Percentiles rank a stretch among this genome's conserved stretches.
Conservation (phyloP, 2,888 invertebrate genomes). For the Julus scandinavius region DNA sequence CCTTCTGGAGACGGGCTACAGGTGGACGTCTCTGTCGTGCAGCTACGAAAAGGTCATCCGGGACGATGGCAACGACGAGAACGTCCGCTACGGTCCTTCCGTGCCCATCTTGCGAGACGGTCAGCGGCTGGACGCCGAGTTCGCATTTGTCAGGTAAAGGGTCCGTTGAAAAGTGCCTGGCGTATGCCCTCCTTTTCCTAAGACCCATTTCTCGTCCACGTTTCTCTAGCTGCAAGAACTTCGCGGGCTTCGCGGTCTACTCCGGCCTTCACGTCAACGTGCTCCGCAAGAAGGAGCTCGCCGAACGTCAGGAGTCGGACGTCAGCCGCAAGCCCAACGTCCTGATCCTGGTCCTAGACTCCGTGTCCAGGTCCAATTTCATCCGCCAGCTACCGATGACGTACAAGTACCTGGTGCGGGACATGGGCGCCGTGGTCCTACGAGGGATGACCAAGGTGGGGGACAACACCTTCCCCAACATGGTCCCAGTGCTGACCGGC, state of each 20-base stretch:
- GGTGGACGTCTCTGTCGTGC: slow-evolving; percentile 47
- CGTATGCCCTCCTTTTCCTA: too few species aligned
- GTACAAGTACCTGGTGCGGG: slow-evolving; percentile 70
- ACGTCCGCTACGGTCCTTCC: slow-evolving; percentile 15
- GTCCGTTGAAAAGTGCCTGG: neutral
- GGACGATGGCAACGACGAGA: slow-evolving; percentile 47
- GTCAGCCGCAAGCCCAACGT: slow-evolving; percentile 73
- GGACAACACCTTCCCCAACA: slow-evolving; percentile 93
- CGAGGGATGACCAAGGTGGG: slow-evolving; percentile 92
- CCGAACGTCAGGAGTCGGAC: neutral
- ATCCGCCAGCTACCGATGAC: slow-evolving; percentile 85
- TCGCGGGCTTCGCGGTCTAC: slow-evolving; percentile 65
- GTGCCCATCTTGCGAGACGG: neutral
- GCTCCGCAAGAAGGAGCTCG: neutral
- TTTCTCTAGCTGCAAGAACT: slow-evolving; percentile 66
- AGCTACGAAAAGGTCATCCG: slow-evolving; percentile 50
- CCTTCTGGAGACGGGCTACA: slow-evolving; percentile 43
- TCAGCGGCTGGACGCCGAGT: neutral
- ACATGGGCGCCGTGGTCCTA: slow-evolving; percentile 78
- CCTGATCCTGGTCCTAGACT: slow-evolving; percentile 84
- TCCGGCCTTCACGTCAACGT: slow-evolving; percentile 70
- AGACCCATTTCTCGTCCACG: neutral
- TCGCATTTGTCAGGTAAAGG: neutral
- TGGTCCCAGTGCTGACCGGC: slow-evolving; percentile 81
- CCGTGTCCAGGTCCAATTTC: slow-evolving; percentile 86